phyloP scores from a whole-genome alignment of 2,888 invertebrate species.

The Coleophora deauratella region DNA sequence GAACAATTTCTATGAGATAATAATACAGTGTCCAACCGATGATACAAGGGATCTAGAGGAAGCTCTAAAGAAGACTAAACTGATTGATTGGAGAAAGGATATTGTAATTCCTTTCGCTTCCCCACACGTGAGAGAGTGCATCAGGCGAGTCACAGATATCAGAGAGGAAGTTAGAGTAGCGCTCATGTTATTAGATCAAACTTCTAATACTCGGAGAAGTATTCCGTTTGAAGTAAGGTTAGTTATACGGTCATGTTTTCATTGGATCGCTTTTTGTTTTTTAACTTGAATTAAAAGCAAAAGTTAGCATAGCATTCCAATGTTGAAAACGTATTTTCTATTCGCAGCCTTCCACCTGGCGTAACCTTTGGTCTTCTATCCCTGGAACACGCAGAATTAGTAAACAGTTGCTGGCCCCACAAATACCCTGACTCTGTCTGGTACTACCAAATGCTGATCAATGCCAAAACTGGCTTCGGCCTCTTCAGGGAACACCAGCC shows the following conservation, averaged over 20 bases:
- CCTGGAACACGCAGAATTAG: slow-evolving; percentile 19
- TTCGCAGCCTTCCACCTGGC: slow-evolving; percentile 20
- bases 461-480: slow-evolving; percentile 20
- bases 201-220: too few relatives aligned
- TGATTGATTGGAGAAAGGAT: slow-evolving; percentile 33
- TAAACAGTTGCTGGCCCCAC: slow-evolving; percentile 30
- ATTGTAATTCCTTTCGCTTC: slow-evolving; percentile 27
- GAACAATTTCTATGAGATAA: slow-evolving; percentile 32
- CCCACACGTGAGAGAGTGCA: slow-evolving; percentile 24
- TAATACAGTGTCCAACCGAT: slow-evolving; percentile 33
- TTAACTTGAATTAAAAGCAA: too few relatives aligned
- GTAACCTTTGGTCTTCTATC: slow-evolving; percentile 21
- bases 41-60: slow-evolving; percentile 30
- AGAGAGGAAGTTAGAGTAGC: too few relatives aligned
- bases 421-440: slow-evolving; percentile 19
- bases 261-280: too few relatives aligned
- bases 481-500: slow-evolving; percentile 18
- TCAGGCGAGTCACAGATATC: slow-evolving; percentile 17
- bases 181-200: too few relatives aligned
- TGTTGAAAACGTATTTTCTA: background rate
- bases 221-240: too few relatives aligned
- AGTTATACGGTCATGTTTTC: too few relatives aligned
- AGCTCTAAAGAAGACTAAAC: slow-evolving; percentile 32
- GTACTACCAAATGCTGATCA: slow-evolving; percentile 18
- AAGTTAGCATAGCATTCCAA: too few relatives aligned